phyloP scores from a whole-genome alignment of 2,888 invertebrate genomes.

The Onthophagus sagittarius region DNA sequence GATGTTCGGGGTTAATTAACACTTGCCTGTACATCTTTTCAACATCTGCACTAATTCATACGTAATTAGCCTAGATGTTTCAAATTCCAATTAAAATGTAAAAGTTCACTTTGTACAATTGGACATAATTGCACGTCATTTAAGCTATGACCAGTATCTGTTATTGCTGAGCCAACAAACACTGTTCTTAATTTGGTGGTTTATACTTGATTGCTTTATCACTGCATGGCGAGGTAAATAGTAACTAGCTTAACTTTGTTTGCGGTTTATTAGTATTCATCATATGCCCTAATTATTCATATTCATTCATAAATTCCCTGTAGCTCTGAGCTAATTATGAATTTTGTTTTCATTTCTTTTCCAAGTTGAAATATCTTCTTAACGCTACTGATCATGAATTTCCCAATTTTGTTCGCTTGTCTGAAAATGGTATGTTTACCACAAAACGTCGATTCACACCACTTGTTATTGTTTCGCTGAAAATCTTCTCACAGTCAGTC shows the following conservation, averaged over 20 bases:
- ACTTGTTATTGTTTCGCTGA: not conserved
- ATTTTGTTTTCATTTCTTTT: not conserved
- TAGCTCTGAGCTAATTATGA: too few species aligned
- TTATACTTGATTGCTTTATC: not conserved
- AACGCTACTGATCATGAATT: not conserved
- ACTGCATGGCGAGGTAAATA: conserved; percentile 1
- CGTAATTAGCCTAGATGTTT: too few species aligned
- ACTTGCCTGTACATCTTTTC: conserved; percentile 10
- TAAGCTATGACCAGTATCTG: not conserved
- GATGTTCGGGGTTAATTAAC: not conserved
- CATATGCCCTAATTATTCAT: not conserved
- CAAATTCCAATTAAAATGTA: too few species aligned
- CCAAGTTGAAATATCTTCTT: conserved; percentile 2
- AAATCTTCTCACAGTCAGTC: conserved; percentile 3
- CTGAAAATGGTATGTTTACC: conserved; percentile 8
- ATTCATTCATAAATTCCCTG: conserved; percentile 13
- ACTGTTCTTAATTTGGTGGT: not conserved
- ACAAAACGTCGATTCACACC: not conserved
- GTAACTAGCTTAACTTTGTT: not conserved
- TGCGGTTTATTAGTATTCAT: too few species aligned
- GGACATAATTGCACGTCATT: not conserved
- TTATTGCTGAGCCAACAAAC: not conserved
- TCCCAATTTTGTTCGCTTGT: not conserved
- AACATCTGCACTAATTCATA: not conserved
- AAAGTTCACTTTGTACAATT: not conserved